phyloP scores from a whole-genome alignment of 2,113 vertebrate species.

The Petrocephalus microphthalmus region DNA sequence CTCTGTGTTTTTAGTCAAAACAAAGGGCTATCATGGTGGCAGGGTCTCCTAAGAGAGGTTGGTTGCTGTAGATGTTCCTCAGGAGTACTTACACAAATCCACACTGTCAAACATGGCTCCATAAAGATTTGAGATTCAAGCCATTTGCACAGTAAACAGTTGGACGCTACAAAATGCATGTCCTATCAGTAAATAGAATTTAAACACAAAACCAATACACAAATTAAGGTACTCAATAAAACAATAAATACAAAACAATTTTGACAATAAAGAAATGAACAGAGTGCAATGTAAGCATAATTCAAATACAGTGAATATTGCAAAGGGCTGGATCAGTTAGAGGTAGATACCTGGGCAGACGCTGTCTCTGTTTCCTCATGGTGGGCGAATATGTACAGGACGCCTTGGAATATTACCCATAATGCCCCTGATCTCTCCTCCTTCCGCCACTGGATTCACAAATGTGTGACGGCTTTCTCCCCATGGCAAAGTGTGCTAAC shows the following conservation, averaged over 20 bases:
- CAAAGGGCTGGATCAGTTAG: not conserved
- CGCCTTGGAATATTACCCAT: not conserved
- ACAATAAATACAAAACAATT: not conserved
- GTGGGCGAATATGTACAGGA: not conserved
- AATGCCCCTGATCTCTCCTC: not conserved
- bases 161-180: not conserved
- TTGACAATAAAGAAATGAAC: not conserved
- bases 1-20: constrained; percentile 5
- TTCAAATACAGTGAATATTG: not conserved
- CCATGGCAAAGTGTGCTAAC: not conserved
- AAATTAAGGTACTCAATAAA: not conserved
- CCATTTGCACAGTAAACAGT: not conserved
- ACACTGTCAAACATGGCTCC: not conserved
- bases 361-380: not conserved
- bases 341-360: not conserved
- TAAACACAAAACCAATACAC: not conserved
- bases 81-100: not conserved
- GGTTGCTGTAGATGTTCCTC: not conserved
- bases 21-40: not conserved
- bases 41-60: too few species aligned
- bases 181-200: not conserved
- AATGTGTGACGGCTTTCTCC: not conserved
- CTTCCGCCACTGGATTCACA: not conserved
- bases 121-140: not conserved
- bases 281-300: not conserved